phyloP scores from a whole-genome alignment of 2,797 vertebrate genomes.

The Columba guinea region DNA sequence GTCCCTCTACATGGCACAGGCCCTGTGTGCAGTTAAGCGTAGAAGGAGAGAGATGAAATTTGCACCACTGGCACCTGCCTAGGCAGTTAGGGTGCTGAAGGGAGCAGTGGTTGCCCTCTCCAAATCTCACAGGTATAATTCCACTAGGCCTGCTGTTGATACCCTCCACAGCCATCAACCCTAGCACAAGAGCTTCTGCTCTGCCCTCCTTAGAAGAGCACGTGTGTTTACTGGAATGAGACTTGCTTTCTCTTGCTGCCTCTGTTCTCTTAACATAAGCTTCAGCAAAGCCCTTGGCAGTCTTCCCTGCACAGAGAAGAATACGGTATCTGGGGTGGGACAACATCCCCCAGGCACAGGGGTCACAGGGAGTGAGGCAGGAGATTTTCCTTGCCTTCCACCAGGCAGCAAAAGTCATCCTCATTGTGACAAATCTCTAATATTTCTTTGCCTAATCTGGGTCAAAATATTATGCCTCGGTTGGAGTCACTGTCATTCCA shows the following conservation, averaged over 20 bases:
- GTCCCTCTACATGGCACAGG: not conserved
- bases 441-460: not conserved
- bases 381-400: not conserved
- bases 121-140: not conserved
- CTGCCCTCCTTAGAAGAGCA: accelerated
- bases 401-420: not conserved
- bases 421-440: not conserved
- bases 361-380: not conserved
- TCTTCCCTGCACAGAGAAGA: not conserved
- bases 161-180: not conserved
- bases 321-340: not conserved
- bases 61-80: not conserved
- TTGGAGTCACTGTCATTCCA: not conserved
- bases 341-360: not conserved
- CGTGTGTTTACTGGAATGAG: not conserved
- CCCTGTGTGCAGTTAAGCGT: not conserved
- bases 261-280: not conserved
- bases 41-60: not conserved
- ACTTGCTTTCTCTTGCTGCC: not conserved
- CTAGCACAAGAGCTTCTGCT: not conserved
- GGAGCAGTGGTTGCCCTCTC: accelerated
- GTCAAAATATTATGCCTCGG: not conserved
- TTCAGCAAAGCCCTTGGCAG: not conserved
- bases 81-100: not conserved
- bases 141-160: not conserved